Base-by-base conservation (phyloP, 2,113 vertebrate genomes). In the Beaufortia kweichowensis region DNA sequence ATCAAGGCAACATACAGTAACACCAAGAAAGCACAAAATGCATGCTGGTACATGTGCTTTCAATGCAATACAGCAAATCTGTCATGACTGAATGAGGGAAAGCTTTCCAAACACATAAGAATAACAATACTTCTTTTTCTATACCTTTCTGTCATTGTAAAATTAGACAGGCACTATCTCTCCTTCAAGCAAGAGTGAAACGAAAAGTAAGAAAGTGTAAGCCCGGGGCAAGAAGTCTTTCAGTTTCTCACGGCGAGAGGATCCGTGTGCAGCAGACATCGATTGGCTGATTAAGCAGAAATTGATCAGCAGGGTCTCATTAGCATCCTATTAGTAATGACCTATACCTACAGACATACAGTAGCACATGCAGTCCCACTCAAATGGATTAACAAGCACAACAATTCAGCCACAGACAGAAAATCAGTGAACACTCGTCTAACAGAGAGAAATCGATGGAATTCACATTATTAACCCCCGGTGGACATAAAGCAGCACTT, bases 321-420 rank as follows among this genome's bases (percentile, higher is more conserved):
- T 92, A 94, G 89, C 93, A 91, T 94, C 81, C 86, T 39, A 35
- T 94, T 94, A 94, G 88, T 24, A 17, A 83, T 83, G 91, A 90
- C 91, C 92, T 56, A 3, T 75, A 80, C 86, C 85, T 63, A 81
- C 81, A 75, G 55, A 57, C 78, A 50, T 41, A 28, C 79, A 46
- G 43, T 46, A 46, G 10, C 21, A 0, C 66, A 75, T 28, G 1
- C 15, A 21, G 85, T n/a, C n/a, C n/a, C n/a, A 84, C 90, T 91
- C 75, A 83, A 86, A 87, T 81, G 88, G 90, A 91, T 91, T 87
- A 80, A 78, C 84, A 85, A 84, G 83, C 1, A 0, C 43, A 75
- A 64, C 14, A 85, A 14, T 56, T 56, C 0, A 1, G 53, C 57
- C 53, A 76, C 65, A 84, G 92, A 91, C 78, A 88, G 90, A 85